Conservation (phyloP, 2,113 vertebrate species). For the Solea solea region DNA sequence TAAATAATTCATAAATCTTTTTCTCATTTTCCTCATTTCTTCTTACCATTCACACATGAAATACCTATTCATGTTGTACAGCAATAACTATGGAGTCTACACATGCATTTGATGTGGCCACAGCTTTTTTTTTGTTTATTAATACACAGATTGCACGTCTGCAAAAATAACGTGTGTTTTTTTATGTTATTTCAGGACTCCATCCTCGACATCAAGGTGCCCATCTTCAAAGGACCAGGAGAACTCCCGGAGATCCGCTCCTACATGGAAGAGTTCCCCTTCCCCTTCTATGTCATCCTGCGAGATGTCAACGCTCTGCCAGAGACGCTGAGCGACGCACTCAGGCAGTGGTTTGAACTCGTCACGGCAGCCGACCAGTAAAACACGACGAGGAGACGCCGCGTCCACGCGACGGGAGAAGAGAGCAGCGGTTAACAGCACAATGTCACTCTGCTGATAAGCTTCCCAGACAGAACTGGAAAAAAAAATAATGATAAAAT, state of each 20-base stretch:
- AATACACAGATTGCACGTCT: too few relatives aligned
- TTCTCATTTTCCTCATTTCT: too few relatives aligned
- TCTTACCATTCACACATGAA: too few relatives aligned
- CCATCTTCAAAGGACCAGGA: constrained; percentile 92
- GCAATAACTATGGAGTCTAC: too few relatives aligned
- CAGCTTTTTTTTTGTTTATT: too few relatives aligned
- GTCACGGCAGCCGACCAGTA: constrained; percentile 88
- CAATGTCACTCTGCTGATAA: constrained; percentile 62
- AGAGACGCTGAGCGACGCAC: constrained; percentile 94
- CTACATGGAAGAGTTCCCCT: constrained; percentile 99
- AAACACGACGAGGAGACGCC: constrained; percentile 28
- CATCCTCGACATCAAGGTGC: constrained; percentile 98
- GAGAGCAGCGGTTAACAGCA: constrained; percentile 30
- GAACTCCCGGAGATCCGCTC: constrained; percentile 95
- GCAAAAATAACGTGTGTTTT: background rate
- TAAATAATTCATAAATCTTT: too few relatives aligned
- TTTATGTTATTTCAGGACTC: constrained; percentile 85
- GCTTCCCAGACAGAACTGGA: constrained; percentile 19
- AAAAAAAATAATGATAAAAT: background rate
- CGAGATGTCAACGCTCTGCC: constrained; percentile 92
- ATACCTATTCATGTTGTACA: too few relatives aligned
- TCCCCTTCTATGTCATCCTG: constrained; percentile 96
- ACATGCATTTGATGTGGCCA: too few relatives aligned
- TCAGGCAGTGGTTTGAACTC: constrained; percentile 98
- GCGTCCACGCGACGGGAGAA: constrained; percentile 1